These are phyloP conservation scores for Trachelus iudaicus DNA, from an alignment of 2,888 invertebrate genomes.

Conservation along the genomic window DNA sequence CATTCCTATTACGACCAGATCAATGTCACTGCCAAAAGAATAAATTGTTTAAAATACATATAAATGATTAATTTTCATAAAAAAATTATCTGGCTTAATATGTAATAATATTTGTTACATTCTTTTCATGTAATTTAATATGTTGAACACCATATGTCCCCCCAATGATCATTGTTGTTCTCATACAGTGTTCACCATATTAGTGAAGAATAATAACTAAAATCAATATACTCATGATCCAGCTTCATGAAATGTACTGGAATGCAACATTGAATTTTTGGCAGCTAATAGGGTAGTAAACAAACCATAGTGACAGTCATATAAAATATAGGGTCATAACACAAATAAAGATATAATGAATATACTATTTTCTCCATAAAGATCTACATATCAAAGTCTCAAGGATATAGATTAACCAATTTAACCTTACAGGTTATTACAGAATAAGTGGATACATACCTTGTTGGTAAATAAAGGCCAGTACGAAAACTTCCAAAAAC, in stretches of 20 bases:
- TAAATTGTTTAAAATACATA: neutral
- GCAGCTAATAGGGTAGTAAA: neutral
- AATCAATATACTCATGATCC: neutral
- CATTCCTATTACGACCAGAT: constrained; percentile 74
- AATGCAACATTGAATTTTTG: neutral
- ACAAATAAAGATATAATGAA: neutral
- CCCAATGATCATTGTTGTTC: too few species aligned
- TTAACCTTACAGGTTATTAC: neutral
- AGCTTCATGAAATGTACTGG: neutral
- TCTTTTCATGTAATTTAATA: too few species aligned
- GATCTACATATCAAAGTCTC: neutral
- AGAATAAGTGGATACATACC: constrained; percentile 65
- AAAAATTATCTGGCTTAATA: neutral
- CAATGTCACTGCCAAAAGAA: constrained; percentile 73
- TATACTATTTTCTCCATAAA: neutral
- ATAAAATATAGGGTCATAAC: neutral
- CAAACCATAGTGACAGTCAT: neutral
- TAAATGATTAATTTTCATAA: neutral
- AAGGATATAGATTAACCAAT: neutral
- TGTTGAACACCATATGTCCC: too few species aligned
- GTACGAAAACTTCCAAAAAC: constrained; percentile 98
- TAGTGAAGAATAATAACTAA: neutral
- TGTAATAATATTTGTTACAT: too few species aligned
- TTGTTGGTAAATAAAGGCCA: constrained; percentile 96
- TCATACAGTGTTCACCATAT: too few species aligned